phyloP scores from a whole-genome alignment of 1,140 invertebrate species.

The Rhopalosiphum maidis region DNA sequence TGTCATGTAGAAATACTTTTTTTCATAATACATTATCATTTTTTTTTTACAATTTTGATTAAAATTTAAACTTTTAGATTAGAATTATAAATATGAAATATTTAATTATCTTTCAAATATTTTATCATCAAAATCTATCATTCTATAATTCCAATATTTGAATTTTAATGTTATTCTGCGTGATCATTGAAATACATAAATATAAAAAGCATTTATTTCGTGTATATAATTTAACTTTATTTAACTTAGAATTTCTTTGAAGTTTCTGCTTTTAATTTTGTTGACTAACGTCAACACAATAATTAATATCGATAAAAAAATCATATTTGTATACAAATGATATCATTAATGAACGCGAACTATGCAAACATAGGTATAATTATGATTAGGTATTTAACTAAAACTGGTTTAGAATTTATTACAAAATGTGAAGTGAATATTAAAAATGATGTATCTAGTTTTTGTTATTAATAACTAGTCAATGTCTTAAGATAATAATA shows the following conservation, averaged over 20 bases:
- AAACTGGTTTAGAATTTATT: background rate
- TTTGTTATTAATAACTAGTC: background rate
- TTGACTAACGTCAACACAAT: background rate
- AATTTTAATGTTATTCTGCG: no score
- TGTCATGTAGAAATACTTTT: background rate
- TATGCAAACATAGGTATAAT: background rate
- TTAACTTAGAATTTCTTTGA: background rate
- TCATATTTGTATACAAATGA: no score
- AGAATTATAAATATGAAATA: no score
- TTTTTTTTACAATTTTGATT: no score
- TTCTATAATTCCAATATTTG: no score
- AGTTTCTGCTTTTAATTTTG: background rate
- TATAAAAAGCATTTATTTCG: background rate
- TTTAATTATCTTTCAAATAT: no score
- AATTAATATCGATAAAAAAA: background rate
- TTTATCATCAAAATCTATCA: no score
- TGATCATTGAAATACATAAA: no score
- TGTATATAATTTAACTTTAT: background rate
- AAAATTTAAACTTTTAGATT: no score
- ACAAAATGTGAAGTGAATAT: background rate
- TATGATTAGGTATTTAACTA: background rate
- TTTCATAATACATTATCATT: no score
- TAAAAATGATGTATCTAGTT: background rate
- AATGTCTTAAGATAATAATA: background rate
- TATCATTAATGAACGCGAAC: background rate